Evolutionary conservation across 2,797 vertebrate species (phyloP), one percentile per base, ranked within the genome.

Genomic region (Martes flavigula): DNA sequence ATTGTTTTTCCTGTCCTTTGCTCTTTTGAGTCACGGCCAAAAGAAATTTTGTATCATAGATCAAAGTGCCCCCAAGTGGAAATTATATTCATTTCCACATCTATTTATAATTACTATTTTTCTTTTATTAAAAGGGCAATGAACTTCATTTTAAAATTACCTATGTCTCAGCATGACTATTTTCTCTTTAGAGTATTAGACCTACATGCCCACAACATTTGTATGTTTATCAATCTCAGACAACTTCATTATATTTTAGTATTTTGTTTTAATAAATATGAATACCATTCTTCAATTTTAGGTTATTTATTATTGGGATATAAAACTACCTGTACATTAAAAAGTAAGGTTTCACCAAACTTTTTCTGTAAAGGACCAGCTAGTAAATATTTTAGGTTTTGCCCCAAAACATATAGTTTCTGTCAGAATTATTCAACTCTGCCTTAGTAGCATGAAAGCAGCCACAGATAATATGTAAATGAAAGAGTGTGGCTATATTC

Each of bases 131-230:
- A 84, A 97, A 92, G 60, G 18, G 23, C 3, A 91, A 51, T 81
- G 64, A 84, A 92, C 20, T 95, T 95, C 23, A 84, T 87, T 96
- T 94, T 88, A 89, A 94, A 91, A 89, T 92, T 23, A 86, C 12
- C 40, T 51, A 0, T 84, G 1, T 72, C 88, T 94, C 66, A 85
- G 66, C n/a, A 48, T 54, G 38, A 90, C 23, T 91, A 84, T 56
- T 90, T 96, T 96, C 64, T 14, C 27, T 75, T 96, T 85, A 54
- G 25, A 87, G 79, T 90, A 75, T 91, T 92, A 83, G 58, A 82
- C 7, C 84, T 88, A 38, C 40, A 43, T 81, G 18, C 56, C 51
- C 38, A 94, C 1, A 48, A 90, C 82, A 89, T 77, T 89, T 81
- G 58, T 12, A 93, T 7, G 77, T 93, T 87, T 85, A 95, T 88